phyloP scores from a whole-genome alignment of 1,140 invertebrate genomes.

The Ceratina australensis region DNA sequence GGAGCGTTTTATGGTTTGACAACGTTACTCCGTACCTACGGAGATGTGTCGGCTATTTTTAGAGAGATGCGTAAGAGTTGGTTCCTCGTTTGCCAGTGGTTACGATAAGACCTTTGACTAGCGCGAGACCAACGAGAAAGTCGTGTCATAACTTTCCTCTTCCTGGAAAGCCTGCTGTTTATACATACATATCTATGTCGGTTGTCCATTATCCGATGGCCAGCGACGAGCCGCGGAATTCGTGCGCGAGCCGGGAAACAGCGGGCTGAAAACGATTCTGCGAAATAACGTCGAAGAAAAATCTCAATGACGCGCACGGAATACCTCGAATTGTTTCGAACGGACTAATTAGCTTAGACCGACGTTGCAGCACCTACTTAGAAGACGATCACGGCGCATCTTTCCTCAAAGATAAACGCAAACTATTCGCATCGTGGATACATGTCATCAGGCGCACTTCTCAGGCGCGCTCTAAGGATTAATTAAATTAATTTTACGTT shows the following conservation, averaged over 20 bases:
- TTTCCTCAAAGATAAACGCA: too few relatives aligned
- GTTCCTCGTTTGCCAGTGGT: conserved; percentile 30
- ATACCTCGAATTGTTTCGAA: too few relatives aligned
- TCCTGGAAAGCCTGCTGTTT: conserved; percentile 41
- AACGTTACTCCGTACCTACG: background rate
- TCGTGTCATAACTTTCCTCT: conserved; percentile 37
- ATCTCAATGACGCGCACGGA: background rate
- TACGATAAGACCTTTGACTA: conserved; percentile 31
- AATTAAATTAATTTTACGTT: too few relatives aligned
- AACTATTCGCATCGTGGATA: too few relatives aligned
- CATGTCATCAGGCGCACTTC: too few relatives aligned
- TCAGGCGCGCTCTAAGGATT: too few relatives aligned
- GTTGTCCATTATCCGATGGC: conserved; percentile 21
- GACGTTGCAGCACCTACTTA: too few relatives aligned
- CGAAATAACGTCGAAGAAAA: conserved; percentile 13
- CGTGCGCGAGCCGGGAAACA: background rate
- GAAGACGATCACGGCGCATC: too few relatives aligned
- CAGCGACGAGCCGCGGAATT: conserved; percentile 20
- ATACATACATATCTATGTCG: conserved; percentile 37
- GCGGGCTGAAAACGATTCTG: conserved; percentile 22
- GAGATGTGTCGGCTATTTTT: conserved; percentile 28
- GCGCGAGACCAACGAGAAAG: background rate
- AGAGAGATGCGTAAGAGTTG: conserved; percentile 26
- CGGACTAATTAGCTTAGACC: too few relatives aligned
- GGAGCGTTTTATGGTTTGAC: background rate